Conservation (phyloP, 2,888 invertebrate species). For the Argyresthia albistria region DNA sequence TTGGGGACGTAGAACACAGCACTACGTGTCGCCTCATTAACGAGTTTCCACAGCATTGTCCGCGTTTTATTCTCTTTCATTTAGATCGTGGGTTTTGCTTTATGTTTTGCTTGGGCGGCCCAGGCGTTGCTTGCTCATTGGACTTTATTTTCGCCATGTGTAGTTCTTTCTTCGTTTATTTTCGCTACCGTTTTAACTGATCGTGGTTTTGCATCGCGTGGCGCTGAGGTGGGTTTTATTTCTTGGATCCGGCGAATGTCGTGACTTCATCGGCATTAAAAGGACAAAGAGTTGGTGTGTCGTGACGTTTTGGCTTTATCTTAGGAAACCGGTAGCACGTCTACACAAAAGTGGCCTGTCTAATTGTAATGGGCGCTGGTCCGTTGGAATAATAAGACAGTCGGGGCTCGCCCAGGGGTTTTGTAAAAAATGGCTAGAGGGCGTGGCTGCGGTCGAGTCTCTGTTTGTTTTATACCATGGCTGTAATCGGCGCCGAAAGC, state of each 20-base stretch:
- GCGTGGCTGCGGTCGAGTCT: conserved; percentile 20
- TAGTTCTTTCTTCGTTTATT: conserved; percentile 32
- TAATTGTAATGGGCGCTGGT: conserved; percentile 40
- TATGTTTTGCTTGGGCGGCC: conserved; percentile 22
- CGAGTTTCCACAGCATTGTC: conserved; percentile 13
- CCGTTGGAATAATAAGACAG: conserved; percentile 30
- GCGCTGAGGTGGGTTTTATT: conserved; percentile 37
- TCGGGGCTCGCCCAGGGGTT: conserved; percentile 30
- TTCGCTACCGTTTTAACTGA: conserved; percentile 49
- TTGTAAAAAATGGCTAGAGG: conserved; percentile 29
- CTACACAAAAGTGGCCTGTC: conserved; percentile 26
- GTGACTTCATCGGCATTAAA: conserved; percentile 38
- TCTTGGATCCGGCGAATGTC: conserved; percentile 28
- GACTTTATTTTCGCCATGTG: conserved; percentile 34
- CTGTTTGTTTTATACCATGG: conserved; percentile 60
- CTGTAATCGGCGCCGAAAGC: conserved; percentile 55
- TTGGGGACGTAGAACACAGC: conserved; percentile 17
- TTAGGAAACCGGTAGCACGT: conserved; percentile 41
- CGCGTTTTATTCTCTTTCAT: background rate
- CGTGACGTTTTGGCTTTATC: conserved; percentile 30
- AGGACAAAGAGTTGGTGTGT: conserved; percentile 24
- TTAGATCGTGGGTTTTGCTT: conserved; percentile 15
- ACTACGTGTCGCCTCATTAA: conserved; percentile 26
- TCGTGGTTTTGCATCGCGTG: conserved; percentile 43
- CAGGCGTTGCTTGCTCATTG: conserved; percentile 22